Evolutionary conservation across 1,140 invertebrate genomes (phyloP), one percentile per base, ranked within the genome.

Genomic region (Drosophila ficusphila): DNA sequence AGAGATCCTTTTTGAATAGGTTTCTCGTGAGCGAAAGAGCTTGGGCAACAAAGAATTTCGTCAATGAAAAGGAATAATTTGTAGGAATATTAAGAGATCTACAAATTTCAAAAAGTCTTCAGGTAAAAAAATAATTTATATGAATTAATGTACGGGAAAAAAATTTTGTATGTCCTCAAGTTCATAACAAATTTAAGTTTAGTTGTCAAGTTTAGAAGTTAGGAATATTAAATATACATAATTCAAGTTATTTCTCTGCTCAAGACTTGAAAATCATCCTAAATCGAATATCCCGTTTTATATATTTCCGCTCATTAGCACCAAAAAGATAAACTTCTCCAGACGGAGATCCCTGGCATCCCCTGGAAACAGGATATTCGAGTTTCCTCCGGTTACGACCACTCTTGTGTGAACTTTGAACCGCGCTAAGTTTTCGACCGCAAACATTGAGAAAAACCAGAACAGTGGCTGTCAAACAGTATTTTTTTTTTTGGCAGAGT

Each of bases 311-410:
- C 25, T 67, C 36, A 41, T 65, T 65, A 64, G 57, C 46, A 16
- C 9, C 64, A 8, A 6, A 12, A 7, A 39, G 29, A 19, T 19
- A 21, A 19, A 47, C 31, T 29, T 7, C 12, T 3, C 23, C 14
- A n/a, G 36, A 31, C n/a, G 27, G n/a, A 3, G 16, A 31, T 31
- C 9, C 3, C 23, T 27, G 21, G 2, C 39, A 29, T 49, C 27
- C 48, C 38, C 49, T 16, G 16, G 16, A 57, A 82, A 83, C 79
- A 85, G 79, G 79, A 83, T 75, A 65, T 83, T 70, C 75, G 69
- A 34, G 79, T 70, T 77, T 76, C 8, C 56, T 69, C 49, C 44
- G 52, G 12, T n/a, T 11, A 33, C n/a, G 25, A 21, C n/a, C 18
- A 21, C 46, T 31, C n/a, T 8, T 70, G 46, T 58, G 39, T 52